phyloP scores from a whole-genome alignment of 2,888 invertebrate species.

The Epinotia brunnichana region DNA sequence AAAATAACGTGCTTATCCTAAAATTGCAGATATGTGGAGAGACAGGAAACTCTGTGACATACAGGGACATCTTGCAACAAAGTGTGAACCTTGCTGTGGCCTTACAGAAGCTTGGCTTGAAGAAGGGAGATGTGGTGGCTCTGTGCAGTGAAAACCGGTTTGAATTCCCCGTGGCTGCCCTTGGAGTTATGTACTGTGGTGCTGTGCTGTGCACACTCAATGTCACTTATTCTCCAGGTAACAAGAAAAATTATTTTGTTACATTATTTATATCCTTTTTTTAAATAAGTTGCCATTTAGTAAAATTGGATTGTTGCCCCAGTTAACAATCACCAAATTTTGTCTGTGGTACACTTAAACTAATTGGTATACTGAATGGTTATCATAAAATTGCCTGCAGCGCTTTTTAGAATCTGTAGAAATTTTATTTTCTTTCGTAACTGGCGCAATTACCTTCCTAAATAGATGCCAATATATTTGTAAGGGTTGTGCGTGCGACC shows the following conservation, averaged over 20 bases:
- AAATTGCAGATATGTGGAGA: slow-evolving; percentile 82
- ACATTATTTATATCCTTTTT: not conserved
- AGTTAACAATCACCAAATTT: too few species aligned
- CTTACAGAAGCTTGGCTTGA: slow-evolving; percentile 79
- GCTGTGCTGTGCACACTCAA: slow-evolving; percentile 85
- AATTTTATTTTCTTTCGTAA: too few species aligned
- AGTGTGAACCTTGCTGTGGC: slow-evolving; percentile 83
- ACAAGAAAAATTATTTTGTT: slow-evolving; percentile 38
- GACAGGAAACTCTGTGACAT: slow-evolving; percentile 83
- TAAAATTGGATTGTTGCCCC: too few species aligned
- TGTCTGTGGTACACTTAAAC: too few species aligned
- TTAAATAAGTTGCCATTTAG: too few species aligned
- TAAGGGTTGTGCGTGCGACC: not conserved
- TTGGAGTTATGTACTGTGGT: slow-evolving; percentile 84
- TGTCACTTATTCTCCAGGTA: slow-evolving; percentile 85
- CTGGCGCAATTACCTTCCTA: not conserved
- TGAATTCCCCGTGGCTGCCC: slow-evolving; percentile 82
- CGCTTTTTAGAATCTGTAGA: too few species aligned
- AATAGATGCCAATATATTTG: not conserved
- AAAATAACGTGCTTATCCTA: not conserved
- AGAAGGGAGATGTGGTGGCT: slow-evolving; percentile 83
- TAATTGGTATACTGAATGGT: too few species aligned
- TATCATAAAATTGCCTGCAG: too few species aligned
- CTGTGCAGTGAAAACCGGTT: slow-evolving; percentile 86
- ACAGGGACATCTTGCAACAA: slow-evolving; percentile 80